Conservation (phyloP, 2,797 vertebrate species). For the Acropternis orthonyx region DNA sequence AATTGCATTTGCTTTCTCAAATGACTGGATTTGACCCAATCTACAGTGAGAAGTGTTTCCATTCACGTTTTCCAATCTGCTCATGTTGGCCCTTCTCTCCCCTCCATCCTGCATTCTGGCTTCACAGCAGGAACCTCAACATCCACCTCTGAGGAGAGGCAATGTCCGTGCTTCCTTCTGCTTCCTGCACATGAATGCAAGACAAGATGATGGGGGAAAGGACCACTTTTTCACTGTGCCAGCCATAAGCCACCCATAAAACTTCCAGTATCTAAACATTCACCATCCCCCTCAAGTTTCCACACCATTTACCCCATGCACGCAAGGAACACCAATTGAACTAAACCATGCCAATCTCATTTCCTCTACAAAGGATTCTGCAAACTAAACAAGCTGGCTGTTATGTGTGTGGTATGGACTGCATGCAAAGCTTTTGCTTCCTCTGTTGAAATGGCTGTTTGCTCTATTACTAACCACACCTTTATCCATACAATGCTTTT, state of each 20-base stretch:
- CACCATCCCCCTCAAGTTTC: constrained; percentile 31
- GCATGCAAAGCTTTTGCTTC: neutral
- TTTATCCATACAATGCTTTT: neutral
- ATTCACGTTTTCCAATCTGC: neutral
- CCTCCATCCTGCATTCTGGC: neutral
- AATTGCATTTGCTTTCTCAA: neutral
- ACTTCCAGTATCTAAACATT: constrained; percentile 41
- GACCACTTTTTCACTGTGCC: neutral
- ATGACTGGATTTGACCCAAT: neutral
- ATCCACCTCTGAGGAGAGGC: neutral
- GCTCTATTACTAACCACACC: neutral
- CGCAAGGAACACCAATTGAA: constrained; percentile 30
- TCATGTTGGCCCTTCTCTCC: neutral
- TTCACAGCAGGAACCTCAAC: neutral
- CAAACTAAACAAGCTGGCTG: neutral
- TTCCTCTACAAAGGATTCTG: constrained; percentile 6
- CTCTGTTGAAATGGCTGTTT: neutral
- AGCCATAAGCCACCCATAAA: constrained; percentile 7
- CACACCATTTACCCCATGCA: constrained; percentile 13
- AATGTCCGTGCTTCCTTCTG: neutral
- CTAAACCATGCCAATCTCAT: neutral
- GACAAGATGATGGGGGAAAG: neutral
- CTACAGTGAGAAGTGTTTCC: neutral
- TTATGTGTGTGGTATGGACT: neutral
- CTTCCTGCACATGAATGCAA: neutral